Base-by-base conservation (phyloP, 2,113 vertebrate genomes). In the Taurulus bubalis region DNA sequence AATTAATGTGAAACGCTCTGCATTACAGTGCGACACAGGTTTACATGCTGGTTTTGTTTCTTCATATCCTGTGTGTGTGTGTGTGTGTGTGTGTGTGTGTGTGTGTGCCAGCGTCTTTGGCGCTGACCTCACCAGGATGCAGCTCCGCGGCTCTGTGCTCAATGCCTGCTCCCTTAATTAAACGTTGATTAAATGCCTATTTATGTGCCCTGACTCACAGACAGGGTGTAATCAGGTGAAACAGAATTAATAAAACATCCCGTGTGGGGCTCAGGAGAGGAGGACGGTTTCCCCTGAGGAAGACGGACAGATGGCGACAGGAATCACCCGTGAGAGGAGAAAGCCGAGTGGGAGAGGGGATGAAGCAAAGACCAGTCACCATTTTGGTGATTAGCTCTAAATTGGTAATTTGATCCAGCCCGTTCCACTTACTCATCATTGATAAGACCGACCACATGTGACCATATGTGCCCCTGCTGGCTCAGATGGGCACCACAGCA, bases 131-230 rank as follows among this genome's bases (percentile, higher is more conserved):
- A 79, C 42, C 79, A 78, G 85, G 58, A 69, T 60, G 84, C 55
- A 53, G 73, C 65, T 58, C 71, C 38, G 79, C 69, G 40, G 69
- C 71, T 75, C 75, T 65, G 47, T 80, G 75, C 67, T 80, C 34
- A 20, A 16, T 73, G 64, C 71, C 83, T 78, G 74, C 70, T 80
- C 58, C 72, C 49, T 47, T 84, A 88, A 92, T 94, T 84, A 92
- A 93, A 93, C n/a, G 11, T 78, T 93, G 87, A 95, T 95, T 92
- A 95, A 95, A 95, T 95, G 94, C 84, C 94, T 94, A 92, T 94
- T 94, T 91, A 94, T 95, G 92, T 69, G 63, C 72, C 49, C 84
- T 80, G 90, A 85, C 83, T 90, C 77, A 70, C 77, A 87, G 89
- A 79, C 87, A 28, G 77, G 82, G 86, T 78, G 87, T 93, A 95